Conservation (phyloP, 2,888 invertebrate genomes). For the Netelia fuscicornis region DNA sequence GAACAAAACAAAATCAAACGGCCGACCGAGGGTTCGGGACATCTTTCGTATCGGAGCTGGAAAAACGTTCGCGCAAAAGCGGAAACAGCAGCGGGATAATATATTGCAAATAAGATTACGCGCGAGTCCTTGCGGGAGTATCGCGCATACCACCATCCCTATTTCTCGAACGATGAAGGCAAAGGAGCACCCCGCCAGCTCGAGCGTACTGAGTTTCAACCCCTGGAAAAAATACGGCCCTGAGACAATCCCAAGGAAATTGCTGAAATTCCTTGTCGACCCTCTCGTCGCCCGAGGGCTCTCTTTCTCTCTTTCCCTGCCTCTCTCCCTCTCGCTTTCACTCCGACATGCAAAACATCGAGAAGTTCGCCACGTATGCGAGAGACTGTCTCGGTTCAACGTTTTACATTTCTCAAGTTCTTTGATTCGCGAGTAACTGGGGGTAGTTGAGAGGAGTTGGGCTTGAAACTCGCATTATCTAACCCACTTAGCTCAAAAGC, state of each 20-base stretch:
- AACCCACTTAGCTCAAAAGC: conserved; percentile 47
- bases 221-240: conserved; percentile 77
- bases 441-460: not conserved
- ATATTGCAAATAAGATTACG: conserved; percentile 83
- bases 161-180: conserved; percentile 30
- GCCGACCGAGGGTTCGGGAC: conserved; percentile 54
- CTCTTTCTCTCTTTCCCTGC: conserved; percentile 44
- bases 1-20: conserved; percentile 46
- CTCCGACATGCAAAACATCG: conserved; percentile 46
- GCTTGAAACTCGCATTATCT: conserved; percentile 19
- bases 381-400: conserved; percentile 38
- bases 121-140: conserved; percentile 69
- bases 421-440: conserved; percentile 43
- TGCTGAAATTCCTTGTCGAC: conserved; percentile 80
- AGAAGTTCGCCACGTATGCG: conserved; percentile 65
- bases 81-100: conserved; percentile 73
- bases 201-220: conserved; percentile 51
- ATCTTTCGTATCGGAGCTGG: conserved; percentile 44
- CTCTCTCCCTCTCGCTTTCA: conserved; percentile 53
- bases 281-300: conserved; percentile 54
- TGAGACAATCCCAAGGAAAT: conserved; percentile 81
- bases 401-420: conserved; percentile 57
- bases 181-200: conserved; percentile 35
- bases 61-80: conserved; percentile 50
- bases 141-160: conserved; percentile 53